Conservation (phyloP, 2,888 invertebrate genomes). For the Ephialtes manifestator region DNA sequence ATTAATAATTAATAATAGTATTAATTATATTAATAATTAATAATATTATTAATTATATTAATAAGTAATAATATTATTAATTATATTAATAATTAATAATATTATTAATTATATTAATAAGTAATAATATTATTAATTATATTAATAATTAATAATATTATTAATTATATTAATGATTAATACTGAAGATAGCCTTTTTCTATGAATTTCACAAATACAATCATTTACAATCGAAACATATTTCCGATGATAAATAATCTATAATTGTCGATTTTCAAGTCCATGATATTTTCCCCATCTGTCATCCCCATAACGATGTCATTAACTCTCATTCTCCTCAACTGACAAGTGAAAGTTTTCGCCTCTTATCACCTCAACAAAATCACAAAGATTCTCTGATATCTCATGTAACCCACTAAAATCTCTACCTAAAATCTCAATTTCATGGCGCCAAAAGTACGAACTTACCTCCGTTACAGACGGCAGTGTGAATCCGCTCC, state of each 20-base stretch:
- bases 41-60: too few relatives aligned
- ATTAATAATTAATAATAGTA: too few relatives aligned
- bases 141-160: too few relatives aligned
- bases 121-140: too few relatives aligned
- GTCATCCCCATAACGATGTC: background rate
- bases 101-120: too few relatives aligned
- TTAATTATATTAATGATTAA: too few relatives aligned
- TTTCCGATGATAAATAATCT: background rate
- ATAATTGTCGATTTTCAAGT: background rate
- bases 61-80: too few relatives aligned
- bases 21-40: too few relatives aligned
- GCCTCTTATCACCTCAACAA: background rate
- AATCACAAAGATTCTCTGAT: background rate
- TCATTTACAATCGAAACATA: background rate
- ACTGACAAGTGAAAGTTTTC: background rate
- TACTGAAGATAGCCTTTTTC: too few relatives aligned
- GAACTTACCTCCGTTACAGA: conserved; percentile 82
- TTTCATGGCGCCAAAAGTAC: conserved; percentile 4
- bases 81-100: too few relatives aligned
- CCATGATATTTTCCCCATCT: background rate
- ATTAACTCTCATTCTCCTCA: background rate
- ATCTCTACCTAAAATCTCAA: background rate
- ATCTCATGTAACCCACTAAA: background rate
- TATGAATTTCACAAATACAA: background rate
- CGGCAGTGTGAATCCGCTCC: conserved; percentile 80